Base-by-base conservation (phyloP, 2,113 vertebrate genomes). In the Prolemur simus region DNA sequence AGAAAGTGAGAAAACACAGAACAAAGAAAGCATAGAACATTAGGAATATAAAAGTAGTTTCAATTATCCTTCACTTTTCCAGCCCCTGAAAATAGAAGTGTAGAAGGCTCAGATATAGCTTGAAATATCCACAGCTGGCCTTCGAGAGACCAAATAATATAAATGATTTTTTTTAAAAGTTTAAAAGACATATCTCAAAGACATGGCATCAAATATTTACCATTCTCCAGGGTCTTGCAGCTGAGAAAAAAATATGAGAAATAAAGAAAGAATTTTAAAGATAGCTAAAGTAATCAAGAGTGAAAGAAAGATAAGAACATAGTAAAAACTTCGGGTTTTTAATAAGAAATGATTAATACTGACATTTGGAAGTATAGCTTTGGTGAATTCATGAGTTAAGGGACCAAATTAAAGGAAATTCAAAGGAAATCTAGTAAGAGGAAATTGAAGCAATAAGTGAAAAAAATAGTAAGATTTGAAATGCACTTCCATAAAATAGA, bases 331-430 rank as follows among this genome's bases (percentile, higher is more conserved):
- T 78, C 81, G 47, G 32, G 20, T 63, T 87, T 97, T 95, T 95
- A 83, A 77, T 58, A 94, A 90, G 89, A 88, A 96, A 89, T 95
- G 49, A 89, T 95, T 81, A 96, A 83, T 94, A 84, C 78, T 81
- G 54, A 96, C 82, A 91, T 89, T 39, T 87, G 68, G 63, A 69
- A 95, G 47, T 84, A 63, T 20, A 66, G 73, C 52, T 93, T 91
- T 84, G 64, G 77, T 84, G 63, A 97, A 86, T 94, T 95, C 66
- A 58, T 52, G 81, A 96, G 68, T 85, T 94, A 94, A 91, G 87
- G 56, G 82, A 78, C 54, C 71, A 95, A 94, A 95, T 96, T 94
- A 97, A 82, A 94, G 82, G 86, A 90, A 95, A 92, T 96, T 87
- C 64, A 87, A 95, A 96, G 60, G 60, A 86, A 89, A 94, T 74